Conservation (phyloP, 2,888 invertebrate species). For the Drosophila neutralis region DNA sequence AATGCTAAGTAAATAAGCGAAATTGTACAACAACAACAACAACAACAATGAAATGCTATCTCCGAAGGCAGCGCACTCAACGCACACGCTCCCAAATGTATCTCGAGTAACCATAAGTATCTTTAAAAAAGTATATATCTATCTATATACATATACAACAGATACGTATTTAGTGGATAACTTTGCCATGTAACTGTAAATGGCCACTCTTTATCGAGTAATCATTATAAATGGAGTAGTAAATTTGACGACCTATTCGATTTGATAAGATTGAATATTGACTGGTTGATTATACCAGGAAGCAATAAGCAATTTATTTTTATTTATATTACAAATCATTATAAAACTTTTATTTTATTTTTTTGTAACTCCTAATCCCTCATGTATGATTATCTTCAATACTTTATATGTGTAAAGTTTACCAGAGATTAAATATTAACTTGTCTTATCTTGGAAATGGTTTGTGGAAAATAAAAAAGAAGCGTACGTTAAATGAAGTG, state of each 20-base stretch:
- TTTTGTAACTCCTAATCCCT: not conserved
- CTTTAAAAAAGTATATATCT: not conserved
- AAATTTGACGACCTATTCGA: not conserved
- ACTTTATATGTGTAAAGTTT: not conserved
- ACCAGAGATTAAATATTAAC: not conserved
- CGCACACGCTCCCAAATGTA: conserved; percentile 23
- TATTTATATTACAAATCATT: not conserved
- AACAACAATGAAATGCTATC: conserved; percentile 34
- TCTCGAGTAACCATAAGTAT: conserved; percentile 22
- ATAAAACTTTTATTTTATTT: no score
- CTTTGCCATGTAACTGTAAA: not conserved
- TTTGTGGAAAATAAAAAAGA: not conserved
- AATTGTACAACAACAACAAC: conserved; percentile 28
- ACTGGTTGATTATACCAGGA: not conserved
- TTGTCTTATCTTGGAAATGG: not conserved
- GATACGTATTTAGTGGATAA: not conserved
- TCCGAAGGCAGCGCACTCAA: conserved; percentile 17
- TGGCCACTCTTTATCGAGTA: not conserved
- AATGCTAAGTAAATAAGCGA: conserved; percentile 67
- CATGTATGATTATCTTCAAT: not conserved
- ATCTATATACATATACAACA: not conserved
- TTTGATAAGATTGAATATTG: not conserved
- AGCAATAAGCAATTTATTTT: not conserved
- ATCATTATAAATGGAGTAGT: not conserved
- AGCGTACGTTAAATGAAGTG: not conserved